These are phyloP conservation scores for Bombus ignitus DNA, from an alignment of 1,140 invertebrate genomes.

Conservation along the genomic window DNA sequence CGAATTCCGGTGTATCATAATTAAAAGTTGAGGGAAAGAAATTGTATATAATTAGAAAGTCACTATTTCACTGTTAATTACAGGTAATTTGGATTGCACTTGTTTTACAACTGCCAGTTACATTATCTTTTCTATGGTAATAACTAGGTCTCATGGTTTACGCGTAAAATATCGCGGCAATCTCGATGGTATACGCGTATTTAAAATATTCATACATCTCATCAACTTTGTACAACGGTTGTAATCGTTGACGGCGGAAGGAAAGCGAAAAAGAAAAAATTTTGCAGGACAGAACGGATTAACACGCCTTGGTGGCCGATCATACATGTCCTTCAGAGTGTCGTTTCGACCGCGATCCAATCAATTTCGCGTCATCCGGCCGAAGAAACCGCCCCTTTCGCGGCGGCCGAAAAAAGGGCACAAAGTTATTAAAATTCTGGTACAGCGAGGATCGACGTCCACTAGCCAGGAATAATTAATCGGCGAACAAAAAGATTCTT, in stretches of 20 bases:
- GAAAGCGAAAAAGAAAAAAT: neutral
- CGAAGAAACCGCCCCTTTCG: neutral
- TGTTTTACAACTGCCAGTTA: neutral
- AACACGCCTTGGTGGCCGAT: neutral
- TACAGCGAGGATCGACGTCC: conserved; percentile 28
- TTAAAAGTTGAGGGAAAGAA: neutral
- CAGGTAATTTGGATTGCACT: neutral
- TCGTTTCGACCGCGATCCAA: conserved; percentile 27
- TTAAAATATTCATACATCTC: neutral
- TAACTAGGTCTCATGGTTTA: neutral
- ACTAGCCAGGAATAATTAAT: conserved; percentile 40
- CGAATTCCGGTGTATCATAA: neutral
- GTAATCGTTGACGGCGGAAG: neutral
- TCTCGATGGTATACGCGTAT: neutral
- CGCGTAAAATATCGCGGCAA: neutral
- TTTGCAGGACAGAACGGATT: neutral
- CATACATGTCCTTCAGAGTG: neutral
- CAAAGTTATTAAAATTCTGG: conserved; percentile 35
- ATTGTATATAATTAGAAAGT: neutral
- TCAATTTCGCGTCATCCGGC: conserved; percentile 32
- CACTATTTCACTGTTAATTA: neutral
- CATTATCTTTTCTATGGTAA: neutral
- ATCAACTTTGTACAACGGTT: neutral
- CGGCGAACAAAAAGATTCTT: conserved; percentile 25
- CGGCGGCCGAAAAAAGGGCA: neutral